These are phyloP conservation scores for Dicaeum eximium DNA, from an alignment of 2,113 vertebrate genomes.

Conservation along the genomic window DNA sequence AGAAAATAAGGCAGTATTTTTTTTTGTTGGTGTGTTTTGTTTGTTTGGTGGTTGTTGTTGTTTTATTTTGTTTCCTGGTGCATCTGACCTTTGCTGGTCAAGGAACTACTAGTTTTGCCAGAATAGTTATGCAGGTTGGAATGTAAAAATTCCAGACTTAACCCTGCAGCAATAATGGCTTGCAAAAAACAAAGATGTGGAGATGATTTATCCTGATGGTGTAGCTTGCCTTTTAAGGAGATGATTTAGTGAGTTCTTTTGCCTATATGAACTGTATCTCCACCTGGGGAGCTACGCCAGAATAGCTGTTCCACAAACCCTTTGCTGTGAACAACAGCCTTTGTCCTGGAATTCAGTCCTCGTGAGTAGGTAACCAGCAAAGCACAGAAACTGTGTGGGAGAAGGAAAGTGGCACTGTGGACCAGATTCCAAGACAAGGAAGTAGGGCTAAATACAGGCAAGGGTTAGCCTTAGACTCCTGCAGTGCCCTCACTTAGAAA, in stretches of 20 bases:
- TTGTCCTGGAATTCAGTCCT: constrained; percentile 7
- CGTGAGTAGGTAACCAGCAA: neutral
- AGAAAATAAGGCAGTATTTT: neutral
- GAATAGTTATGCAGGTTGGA: constrained; percentile 6
- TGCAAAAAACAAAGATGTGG: neutral
- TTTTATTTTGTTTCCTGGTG: neutral
- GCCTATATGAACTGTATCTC: constrained; percentile 12
- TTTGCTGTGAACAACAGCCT: neutral
- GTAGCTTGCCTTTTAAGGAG: constrained; percentile 50
- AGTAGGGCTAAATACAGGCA: neutral
- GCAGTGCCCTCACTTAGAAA: neutral
- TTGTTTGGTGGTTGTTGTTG: neutral
- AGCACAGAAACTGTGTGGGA: neutral
- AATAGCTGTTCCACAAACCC: constrained; percentile 34
- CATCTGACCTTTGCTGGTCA: neutral
- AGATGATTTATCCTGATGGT: constrained; percentile 27
- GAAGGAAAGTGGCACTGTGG: neutral
- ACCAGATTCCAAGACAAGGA: neutral
- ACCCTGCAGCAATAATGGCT: constrained; percentile 18
- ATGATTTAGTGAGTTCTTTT: constrained; percentile 2
- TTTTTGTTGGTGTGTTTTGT: neutral
- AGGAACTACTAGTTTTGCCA: neutral
- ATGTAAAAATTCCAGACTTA: constrained; percentile 20
- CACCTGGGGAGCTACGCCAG: constrained; percentile 47
- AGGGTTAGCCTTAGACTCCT: neutral